phyloP scores from a whole-genome alignment of 2,113 vertebrate genomes.

The Rhinoderma darwinii region DNA sequence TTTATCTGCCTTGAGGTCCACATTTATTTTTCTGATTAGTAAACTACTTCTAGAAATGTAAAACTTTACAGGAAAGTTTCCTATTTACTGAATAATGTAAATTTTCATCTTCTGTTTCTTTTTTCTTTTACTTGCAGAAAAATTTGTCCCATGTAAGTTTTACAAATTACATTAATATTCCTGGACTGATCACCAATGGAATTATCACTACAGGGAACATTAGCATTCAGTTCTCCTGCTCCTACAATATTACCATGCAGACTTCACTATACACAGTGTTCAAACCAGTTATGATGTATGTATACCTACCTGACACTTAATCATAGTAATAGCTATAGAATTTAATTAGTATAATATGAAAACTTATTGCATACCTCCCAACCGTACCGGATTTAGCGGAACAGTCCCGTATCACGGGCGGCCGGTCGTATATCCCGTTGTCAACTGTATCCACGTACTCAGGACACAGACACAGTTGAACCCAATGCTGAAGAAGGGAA shows the following conservation, averaged over 20 bases:
- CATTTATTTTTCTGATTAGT: no score
- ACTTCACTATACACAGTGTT: background rate
- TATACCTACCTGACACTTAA: background rate
- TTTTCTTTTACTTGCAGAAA: conserved; percentile 24
- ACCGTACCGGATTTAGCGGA: no score
- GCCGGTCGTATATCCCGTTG: no score
- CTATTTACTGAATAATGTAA: background rate
- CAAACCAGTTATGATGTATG: conserved; percentile 41
- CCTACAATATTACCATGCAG: conserved; percentile 36
- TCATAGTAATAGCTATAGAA: background rate
- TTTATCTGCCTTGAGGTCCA: no score
- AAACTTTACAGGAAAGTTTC: background rate
- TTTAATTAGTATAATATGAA: background rate
- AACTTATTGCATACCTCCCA: no score
- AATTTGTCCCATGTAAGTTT: conserved; percentile 10
- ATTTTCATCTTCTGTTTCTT: background rate
- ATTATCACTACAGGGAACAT: background rate
- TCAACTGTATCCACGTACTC: no score
- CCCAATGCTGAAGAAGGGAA: no score
- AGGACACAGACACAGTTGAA: no score
- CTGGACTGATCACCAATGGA: background rate
- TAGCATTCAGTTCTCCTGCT: conserved; percentile 25
- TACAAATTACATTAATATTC: conserved; percentile 11
- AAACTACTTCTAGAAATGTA: no score
- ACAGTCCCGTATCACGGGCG: no score